phyloP scores from a whole-genome alignment of 2,888 invertebrate genomes.

The Plagodis pulveraria region DNA sequence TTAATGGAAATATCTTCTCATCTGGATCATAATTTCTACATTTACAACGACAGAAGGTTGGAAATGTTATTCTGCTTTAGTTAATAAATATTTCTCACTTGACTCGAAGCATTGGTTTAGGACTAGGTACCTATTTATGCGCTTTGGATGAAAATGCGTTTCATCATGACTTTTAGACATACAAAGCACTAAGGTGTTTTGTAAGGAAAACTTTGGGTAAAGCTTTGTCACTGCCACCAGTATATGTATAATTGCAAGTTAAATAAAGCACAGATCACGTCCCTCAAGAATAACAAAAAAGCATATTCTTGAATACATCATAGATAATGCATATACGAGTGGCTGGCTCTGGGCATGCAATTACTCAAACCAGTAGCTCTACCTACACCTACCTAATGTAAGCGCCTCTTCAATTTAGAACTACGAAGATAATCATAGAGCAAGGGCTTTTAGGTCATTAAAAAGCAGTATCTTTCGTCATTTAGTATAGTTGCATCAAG shows the following conservation, averaged over 20 bases:
- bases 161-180: too few species aligned
- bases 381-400: conserved; percentile 19
- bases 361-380: conserved; percentile 39
- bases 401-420: conserved; percentile 49
- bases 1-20: too few species aligned
- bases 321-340: conserved; percentile 33
- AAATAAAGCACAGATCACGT: not conserved
- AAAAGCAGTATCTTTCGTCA: conserved; percentile 42
- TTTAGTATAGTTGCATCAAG: conserved; percentile 29
- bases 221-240: not conserved
- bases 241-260: too few species aligned
- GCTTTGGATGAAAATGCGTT: too few species aligned
- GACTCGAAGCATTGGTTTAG: too few species aligned
- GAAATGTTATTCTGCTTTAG: too few species aligned
- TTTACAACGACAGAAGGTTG: too few species aligned
- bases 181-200: too few species aligned
- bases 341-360: conserved; percentile 35
- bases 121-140: too few species aligned
- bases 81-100: too few species aligned
- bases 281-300: conserved; percentile 1
- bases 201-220: too few species aligned
- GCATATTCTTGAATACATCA: conserved; percentile 16
- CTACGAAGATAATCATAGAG: conserved; percentile 43
- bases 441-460: conserved; percentile 44
- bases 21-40: too few species aligned